Evolutionary conservation across 2,113 vertebrate species (phyloP).

Genomic region (Malaclemys terrapin): DNA sequence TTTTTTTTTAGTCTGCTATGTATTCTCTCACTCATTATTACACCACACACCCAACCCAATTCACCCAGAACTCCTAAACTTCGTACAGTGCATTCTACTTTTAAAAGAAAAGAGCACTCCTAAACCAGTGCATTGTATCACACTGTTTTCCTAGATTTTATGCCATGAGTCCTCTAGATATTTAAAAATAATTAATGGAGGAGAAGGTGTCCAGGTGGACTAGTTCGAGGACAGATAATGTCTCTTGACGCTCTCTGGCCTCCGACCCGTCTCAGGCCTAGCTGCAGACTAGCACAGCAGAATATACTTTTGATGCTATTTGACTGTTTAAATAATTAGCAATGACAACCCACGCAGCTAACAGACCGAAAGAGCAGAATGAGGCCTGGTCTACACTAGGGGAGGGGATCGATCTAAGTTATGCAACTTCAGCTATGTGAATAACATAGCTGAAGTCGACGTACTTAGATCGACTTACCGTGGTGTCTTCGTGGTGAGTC

Average conservation of each 20-base stretch:
- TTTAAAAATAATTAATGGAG: background rate
- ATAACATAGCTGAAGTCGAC: too few relatives aligned
- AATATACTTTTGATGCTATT: conserved; percentile 3
- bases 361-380: background rate
- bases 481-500: too few relatives aligned
- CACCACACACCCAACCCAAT: background rate
- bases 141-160: background rate
- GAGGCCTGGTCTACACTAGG: too few relatives aligned
- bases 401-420: too few relatives aligned
- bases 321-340: conserved; percentile 60
- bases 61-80: background rate
- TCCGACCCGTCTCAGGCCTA: conserved; percentile 57
- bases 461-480: too few relatives aligned
- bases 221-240: background rate
- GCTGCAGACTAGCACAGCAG: conserved; percentile 31
- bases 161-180: background rate
- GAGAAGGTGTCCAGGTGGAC: background rate
- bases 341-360: background rate
- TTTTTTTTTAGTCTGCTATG: background rate
- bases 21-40: background rate
- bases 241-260: conserved; percentile 35
- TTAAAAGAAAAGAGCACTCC: background rate
- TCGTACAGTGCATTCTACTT: background rate
- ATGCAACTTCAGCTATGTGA: too few relatives aligned
- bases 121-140: background rate